Base-by-base conservation (phyloP, 2,888 invertebrate genomes). In the Ceramica pisi region DNA sequence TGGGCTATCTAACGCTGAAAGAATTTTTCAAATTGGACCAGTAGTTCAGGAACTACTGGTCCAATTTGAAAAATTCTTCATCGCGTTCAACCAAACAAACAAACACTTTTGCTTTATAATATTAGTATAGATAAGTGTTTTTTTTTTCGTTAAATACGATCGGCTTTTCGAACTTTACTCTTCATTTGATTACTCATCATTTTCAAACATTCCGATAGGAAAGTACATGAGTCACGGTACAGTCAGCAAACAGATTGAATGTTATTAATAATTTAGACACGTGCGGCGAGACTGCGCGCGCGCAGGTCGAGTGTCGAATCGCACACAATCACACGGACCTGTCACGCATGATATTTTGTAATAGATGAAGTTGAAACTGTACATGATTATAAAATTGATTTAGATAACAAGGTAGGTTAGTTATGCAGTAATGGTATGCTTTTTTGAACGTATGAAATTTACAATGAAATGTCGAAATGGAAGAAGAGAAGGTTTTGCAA, bases 201-300 rank as follows among this genome's bases (percentile, higher is more conserved):
- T 53, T 21, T 57, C 31, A 16, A 16, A 38, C 41, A 48, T 76
- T 76, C 23, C 41, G 23, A 56, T 67, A 57, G 46, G 4, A 48
- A 69, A 31, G 2, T 26, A 2, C 1, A 26, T 65, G 65, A 75
- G 14, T 80, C 75, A 62, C 44, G 9, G 5, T 16, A 66, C 41
- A 66, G 57, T 72, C 73, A 72, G 67, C 72, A 65, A 68, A 72
- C 50, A 65, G 50, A 65, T 38, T 6, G 14, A 26, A 64, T 48
- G 50, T 62, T 59, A 62, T 78, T 72, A 67, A 82, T 67, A 63
- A 55, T 65, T 51, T 51, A 21, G 53, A 72, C 82, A 80, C 79
- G 79, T 82, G 79, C 79, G 48, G 77, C 53, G 21, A 51, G 35
- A 12, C 21, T 51, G 46, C 41, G 67, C 67, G 21, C 57, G 57